A percentile compares a stretch with the other conserved stretches of the same genome.
phyloP scores from a whole-genome alignment of 2,113 vertebrate species.

The Oceanites oceanicus region DNA sequence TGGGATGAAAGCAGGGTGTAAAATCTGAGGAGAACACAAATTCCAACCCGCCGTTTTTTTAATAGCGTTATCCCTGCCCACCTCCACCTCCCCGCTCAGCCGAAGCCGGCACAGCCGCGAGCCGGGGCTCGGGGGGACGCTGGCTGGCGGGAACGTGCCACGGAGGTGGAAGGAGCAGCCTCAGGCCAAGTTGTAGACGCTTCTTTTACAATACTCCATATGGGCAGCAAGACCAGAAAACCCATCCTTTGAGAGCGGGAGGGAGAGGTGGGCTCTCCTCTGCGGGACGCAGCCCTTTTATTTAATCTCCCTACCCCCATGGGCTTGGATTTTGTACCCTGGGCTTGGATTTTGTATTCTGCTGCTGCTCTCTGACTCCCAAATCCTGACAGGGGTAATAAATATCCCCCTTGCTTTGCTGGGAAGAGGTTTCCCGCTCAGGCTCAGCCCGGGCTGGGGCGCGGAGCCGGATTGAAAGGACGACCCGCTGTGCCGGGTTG shows the following conservation, averaged over 20 bases:
- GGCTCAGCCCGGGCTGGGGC: background rate
- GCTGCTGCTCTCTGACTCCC: background rate
- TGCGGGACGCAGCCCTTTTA: background rate
- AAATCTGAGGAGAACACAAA: rapidly evolving
- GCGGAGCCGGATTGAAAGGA: background rate
- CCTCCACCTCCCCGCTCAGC: background rate
- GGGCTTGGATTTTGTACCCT: background rate
- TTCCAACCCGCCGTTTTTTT: rapidly evolving
- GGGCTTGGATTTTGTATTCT: background rate
- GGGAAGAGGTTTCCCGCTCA: background rate
- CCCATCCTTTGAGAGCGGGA: background rate
- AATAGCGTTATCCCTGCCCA: rapidly evolving
- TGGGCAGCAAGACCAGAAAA: background rate
- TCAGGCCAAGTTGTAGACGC: rapidly evolving
- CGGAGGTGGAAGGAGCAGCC: background rate
- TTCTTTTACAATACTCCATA: background rate
- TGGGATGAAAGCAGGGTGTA: background rate
- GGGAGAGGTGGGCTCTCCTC: background rate
- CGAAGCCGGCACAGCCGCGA: background rate
- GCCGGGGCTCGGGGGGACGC: background rate
- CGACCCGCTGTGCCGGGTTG: background rate
- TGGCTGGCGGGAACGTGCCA: background rate
- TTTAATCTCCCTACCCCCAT: background rate
- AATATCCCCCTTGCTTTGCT: background rate
- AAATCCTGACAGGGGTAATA: background rate